Conservation (phyloP, 2,797 vertebrate species). For the Platyrinchus mystaceus region DNA sequence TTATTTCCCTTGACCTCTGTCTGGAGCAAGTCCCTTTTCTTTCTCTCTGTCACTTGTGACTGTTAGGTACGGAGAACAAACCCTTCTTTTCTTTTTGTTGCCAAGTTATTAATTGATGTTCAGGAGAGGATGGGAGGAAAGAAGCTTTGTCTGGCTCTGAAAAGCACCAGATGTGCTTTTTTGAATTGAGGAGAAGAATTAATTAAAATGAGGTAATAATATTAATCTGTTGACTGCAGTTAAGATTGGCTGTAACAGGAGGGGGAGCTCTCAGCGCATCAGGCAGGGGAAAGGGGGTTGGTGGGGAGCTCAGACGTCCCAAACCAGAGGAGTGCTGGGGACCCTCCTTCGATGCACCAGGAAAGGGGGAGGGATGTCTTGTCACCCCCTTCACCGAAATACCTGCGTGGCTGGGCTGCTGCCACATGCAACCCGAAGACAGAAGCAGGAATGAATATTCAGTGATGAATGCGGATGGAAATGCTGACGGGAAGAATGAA, state of each 20-base stretch:
- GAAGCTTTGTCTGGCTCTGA: conserved; percentile 68
- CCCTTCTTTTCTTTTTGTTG: conserved; percentile 66
- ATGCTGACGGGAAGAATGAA: conserved; percentile 33
- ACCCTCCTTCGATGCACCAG: not conserved
- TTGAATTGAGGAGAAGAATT: conserved; percentile 57
- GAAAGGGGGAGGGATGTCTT: not conserved
- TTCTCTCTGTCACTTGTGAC: conserved; percentile 45
- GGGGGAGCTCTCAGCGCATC: conserved; percentile 68
- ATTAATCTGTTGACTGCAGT: conserved; percentile 40
- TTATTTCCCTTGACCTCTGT: conserved; percentile 41
- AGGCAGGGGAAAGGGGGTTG: conserved; percentile 25
- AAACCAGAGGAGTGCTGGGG: not conserved
- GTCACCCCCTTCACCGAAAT: not conserved
- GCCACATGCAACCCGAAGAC: conserved; percentile 39
- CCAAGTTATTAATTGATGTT: conserved; percentile 68
- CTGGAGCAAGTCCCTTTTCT: conserved; percentile 53
- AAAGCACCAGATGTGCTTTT: conserved; percentile 71
- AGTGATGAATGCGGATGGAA: conserved; percentile 58
- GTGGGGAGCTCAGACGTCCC: conserved; percentile 10
- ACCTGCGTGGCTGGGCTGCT: conserved; percentile 4
- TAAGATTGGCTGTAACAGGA: conserved; percentile 58
- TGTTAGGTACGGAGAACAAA: conserved; percentile 66
- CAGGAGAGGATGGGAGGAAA: conserved; percentile 66
- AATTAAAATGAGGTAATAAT: conserved; percentile 65
- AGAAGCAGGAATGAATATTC: conserved; percentile 70